Evolutionary conservation across 2,797 vertebrate species (phyloP).

Genomic region (Eurystomus glaucurus): DNA sequence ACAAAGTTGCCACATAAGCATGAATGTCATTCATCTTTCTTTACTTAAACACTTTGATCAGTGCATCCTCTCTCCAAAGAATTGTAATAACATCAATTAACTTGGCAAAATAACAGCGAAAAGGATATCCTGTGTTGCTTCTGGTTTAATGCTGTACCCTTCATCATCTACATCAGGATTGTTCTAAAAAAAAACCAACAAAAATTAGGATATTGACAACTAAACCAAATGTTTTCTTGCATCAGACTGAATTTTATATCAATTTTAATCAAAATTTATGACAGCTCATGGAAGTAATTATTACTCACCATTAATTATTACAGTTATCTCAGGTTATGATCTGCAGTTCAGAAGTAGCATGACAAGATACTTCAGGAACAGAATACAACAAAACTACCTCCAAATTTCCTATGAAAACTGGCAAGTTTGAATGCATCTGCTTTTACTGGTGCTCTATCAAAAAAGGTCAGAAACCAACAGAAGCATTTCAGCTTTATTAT

Average conservation of each 20-base stretch:
- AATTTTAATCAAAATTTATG: constrained; percentile 9
- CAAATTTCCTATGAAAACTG: neutral
- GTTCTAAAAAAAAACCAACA: constrained; percentile 85
- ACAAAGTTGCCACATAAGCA: neutral
- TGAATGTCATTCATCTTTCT: neutral
- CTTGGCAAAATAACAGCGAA: neutral
- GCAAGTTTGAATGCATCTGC: neutral
- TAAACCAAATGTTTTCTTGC: neutral
- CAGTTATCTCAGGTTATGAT: neutral
- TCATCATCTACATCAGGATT: constrained; percentile 95
- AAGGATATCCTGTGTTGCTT: constrained; percentile 97
- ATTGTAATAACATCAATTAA: neutral
- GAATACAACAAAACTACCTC: neutral
- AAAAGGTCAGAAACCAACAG: neutral
- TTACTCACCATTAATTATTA: neutral
- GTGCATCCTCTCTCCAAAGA: neutral
- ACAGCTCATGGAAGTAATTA: neutral
- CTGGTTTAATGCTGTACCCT: constrained; percentile 96
- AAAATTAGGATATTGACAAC: constrained; percentile 12
- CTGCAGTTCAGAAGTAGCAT: neutral
- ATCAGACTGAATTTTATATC: neutral
- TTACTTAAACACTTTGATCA: neutral
- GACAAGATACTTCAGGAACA: neutral
- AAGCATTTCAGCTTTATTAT: neutral
- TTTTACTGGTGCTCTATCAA: neutral